These are phyloP conservation scores for Uropetala carovei DNA, from an alignment of 2,888 invertebrate genomes.

Conservation along the genomic window DNA sequence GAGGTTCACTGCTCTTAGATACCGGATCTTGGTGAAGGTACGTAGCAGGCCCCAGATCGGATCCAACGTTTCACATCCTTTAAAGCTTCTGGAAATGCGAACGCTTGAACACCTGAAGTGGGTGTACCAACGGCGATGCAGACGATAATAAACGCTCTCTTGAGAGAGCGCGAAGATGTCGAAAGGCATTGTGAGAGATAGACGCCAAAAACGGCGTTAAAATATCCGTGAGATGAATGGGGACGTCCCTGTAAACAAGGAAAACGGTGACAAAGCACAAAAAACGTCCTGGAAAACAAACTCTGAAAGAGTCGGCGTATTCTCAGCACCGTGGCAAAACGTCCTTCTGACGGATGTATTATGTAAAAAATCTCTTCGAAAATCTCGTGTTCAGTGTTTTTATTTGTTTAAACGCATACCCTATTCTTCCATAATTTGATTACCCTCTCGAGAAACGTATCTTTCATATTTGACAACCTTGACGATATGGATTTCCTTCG, in stretches of 20 bases:
- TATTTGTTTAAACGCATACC: too few relatives aligned
- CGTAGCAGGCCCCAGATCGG: not conserved
- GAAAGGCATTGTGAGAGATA: slow-evolving; percentile 8
- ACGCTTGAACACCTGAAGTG: not conserved
- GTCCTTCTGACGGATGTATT: too few relatives aligned
- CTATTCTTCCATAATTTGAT: too few relatives aligned
- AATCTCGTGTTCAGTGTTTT: too few relatives aligned
- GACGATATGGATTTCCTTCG: too few relatives aligned
- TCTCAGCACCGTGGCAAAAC: too few relatives aligned
- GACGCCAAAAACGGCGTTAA: not conserved
- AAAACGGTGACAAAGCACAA: not conserved
- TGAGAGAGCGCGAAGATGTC: not conserved
- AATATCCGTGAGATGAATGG: not conserved
- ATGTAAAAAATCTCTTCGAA: too few relatives aligned
- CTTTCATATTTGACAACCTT: too few relatives aligned
- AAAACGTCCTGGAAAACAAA: not conserved
- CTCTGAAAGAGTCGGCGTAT: not conserved
- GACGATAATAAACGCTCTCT: not conserved
- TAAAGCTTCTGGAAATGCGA: not conserved
- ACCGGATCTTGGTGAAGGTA: not conserved
- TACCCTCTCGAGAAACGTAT: too few relatives aligned
- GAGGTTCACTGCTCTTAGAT: slow-evolving; percentile 14
- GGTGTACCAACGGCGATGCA: not conserved
- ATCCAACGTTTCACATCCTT: not conserved
- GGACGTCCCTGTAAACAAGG: not conserved